Percentiles rank a stretch among this genome's conserved stretches.
Evolutionary conservation across 2,888 invertebrate genomes (phyloP).

Genomic region (Dasysyrphus tricinctus): DNA sequence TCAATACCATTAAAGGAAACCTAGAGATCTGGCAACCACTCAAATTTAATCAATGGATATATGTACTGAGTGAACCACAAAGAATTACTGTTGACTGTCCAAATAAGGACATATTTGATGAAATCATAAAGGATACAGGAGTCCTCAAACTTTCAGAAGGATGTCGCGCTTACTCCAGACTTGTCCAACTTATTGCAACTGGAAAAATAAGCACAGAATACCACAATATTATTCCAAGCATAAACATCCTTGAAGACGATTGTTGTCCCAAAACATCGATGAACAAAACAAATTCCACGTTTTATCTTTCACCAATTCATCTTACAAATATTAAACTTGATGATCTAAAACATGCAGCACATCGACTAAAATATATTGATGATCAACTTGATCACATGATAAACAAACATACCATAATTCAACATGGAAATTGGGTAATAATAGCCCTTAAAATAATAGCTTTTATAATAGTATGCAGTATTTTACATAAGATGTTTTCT

Average conservation of each 20-base stretch:
- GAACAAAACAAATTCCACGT: not conserved
- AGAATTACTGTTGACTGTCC: slow-evolving; percentile 14
- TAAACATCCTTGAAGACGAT: slow-evolving; percentile 3
- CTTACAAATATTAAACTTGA: slow-evolving; percentile 9
- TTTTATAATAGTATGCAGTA: slow-evolving; percentile 1
- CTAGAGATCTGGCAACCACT: slow-evolving; percentile 14
- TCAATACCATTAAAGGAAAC: slow-evolving; percentile 1
- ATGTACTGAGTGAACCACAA: slow-evolving; percentile 29
- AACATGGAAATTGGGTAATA: not conserved
- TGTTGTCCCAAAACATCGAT: not conserved
- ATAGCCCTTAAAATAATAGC: not conserved
- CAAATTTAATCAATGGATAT: slow-evolving; percentile 21
- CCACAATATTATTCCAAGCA: not conserved
- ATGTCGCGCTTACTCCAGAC: slow-evolving; percentile 3
- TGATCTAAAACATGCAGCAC: slow-evolving; percentile 11
- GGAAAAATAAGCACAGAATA: slow-evolving; percentile 1
- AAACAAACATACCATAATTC: not conserved
- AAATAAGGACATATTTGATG: slow-evolving; percentile 14
- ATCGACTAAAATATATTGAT: slow-evolving; percentile 4
- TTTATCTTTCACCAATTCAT: not conserved
- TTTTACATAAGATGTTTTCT: not conserved
- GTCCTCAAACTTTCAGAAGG: not conserved
- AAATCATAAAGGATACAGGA: slow-evolving; percentile 18
- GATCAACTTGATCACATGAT: not conserved
- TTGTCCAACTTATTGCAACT: slow-evolving; percentile 5